Evolutionary conservation across 2,797 vertebrate genomes (phyloP), one percentile per base, ranked within the genome.

Genomic region (Cacajao melanocephalus): DNA sequence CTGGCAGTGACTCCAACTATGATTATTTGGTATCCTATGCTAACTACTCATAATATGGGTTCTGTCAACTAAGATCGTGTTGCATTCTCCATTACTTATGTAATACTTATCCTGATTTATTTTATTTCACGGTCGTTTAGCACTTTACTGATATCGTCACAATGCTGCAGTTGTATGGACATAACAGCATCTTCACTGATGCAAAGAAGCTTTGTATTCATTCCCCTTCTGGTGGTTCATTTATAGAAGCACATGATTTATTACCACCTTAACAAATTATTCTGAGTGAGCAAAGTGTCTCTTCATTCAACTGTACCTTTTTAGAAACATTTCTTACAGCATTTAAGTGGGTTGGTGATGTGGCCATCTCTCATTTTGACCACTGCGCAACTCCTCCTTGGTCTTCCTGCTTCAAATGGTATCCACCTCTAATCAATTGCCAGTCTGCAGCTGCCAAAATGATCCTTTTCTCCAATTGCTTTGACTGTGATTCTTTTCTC

Each of bases 301-400:
- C 52, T 93, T 84, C 61, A 48, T 80, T 94, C 78, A 83, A 33
- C 7, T 33, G 52, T 70, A n/a, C 20, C 83, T 92, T 70, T 36
- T 80, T 85, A 80, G 72, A 92, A 81, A 41, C 84, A 93, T 88
- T 83, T 86, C 79, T 75, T 86, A 57, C 12, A 94, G 50, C 22
- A 26, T 78, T 70, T 72, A 33, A 91, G 78, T 36, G 84, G 41
- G 4, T 88, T 1, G 10, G 44, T 7, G 44, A 82, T 76, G n/a
- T 41, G 7, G 22, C 39, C 81, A 76, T 96, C 82, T 96, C 96
- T 96, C 95, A 93, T 78, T 93, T 44, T 88, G 73, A 83, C 67
- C 36, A 36, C 20, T 28, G 26, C 39, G 57, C 24, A 84, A n/a
- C 15, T 91, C 50, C 50, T 94, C 64, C 33, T 50, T 83, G 33